Evolutionary conservation across 2,888 invertebrate species (phyloP), one percentile per base, ranked within the genome.

Genomic region (Xestoiulus laeticollis): DNA sequence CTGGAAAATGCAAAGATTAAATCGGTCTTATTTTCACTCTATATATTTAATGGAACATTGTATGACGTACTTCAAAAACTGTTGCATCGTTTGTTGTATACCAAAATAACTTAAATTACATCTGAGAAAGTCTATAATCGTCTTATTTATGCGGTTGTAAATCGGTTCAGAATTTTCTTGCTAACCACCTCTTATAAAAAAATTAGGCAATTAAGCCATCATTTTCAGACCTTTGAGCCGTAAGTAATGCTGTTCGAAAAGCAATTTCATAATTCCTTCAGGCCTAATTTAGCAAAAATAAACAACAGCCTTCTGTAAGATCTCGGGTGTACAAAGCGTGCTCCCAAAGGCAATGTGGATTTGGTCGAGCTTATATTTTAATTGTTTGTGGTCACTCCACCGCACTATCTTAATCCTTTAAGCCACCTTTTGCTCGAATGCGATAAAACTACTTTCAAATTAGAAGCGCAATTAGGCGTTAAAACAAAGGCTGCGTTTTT

Each of bases 381-480:
- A 78, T 78, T 78, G 78, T 78, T 78, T 78, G 78, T 78, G 78
- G 78, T 78, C 78, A 78, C 78, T 78, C 78, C 78, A 78, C 78
- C 78, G 78, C 78, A 78, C 78, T 78, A 78, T 78, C 78, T 78
- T 78, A 78, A 78, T 78, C 78, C 78, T 78, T 78, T 78, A 78
- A 78, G 78, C 78, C 30, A 78, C 26, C 78, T 78, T 78, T 78
- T 78, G 78, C 78, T 78, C 3, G 78, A 78, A 16, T 30, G 78
- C 78, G 78, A 78, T 78, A 78, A 78, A 78, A 78, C 78, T 78
- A 78, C 78, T 30, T 78, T 78, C 78, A 78, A 78, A 78, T 78
- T 78, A 32, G 30, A 32, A 78, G 78, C 12, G 78, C 78, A 78
- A 78, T 78, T 78, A 78, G 78, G 78, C 78, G 78, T 30, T 78